Percentiles rank a stretch among this genome's conserved stretches.
These are phyloP conservation scores for Cladopsammia gracilis DNA, from an alignment of 64 coral and sea anemone species.

Conservation along the genomic window DNA sequence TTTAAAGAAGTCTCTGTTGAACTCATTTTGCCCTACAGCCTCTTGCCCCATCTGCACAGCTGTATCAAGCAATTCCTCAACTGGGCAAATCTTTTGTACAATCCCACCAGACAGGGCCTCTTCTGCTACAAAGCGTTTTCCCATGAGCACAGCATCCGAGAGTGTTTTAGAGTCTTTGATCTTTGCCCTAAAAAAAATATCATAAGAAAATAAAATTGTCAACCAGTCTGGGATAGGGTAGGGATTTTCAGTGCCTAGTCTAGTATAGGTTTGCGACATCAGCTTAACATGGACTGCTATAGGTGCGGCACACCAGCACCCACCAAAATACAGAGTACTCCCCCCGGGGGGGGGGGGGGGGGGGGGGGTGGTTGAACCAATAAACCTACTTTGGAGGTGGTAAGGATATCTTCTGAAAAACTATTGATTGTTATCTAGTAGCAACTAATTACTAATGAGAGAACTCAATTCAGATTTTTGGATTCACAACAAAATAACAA, in stretches of 20 bases:
- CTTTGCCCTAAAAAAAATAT: constrained; percentile 60
- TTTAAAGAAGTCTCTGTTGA: constrained; percentile 55
- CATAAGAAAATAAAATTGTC: too few species aligned
- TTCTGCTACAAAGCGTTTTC: constrained; percentile 72
- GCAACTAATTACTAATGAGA: neutral
- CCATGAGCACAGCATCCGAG: constrained; percentile 78
- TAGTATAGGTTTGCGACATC: too few species aligned
- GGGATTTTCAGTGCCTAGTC: too few species aligned
- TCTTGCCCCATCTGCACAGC: constrained; percentile 49
- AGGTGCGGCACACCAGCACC: too few species aligned
- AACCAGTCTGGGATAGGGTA: too few species aligned
- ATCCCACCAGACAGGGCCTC: constrained; percentile 63
- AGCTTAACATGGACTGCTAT: too few species aligned
- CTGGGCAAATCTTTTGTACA: constrained; percentile 78
- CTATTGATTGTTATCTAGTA: too few species aligned
- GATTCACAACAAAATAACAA: too few species aligned
- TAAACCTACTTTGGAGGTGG: neutral
- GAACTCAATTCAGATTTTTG: neutral
- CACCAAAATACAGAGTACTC: too few species aligned
- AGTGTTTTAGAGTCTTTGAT: constrained; percentile 39
- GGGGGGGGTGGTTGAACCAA: too few species aligned
- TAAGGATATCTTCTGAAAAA: too few species aligned
- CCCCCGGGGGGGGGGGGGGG: too few species aligned
- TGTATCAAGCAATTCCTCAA: constrained; percentile 37
- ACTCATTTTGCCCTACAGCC: neutral